Base-by-base conservation (phyloP, 2,113 vertebrate species). In the Spea bombifrons region DNA sequence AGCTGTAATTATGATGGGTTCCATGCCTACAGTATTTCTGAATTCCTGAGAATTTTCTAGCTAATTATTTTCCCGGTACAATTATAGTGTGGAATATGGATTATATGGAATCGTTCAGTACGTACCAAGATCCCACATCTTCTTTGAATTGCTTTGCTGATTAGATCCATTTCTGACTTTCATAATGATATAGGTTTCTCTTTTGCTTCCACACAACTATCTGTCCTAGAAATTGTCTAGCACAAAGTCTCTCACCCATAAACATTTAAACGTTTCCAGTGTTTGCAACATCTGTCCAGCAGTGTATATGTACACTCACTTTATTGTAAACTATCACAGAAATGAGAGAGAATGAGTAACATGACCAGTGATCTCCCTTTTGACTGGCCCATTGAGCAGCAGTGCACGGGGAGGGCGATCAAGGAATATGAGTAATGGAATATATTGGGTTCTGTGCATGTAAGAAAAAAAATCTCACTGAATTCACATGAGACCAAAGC, bases 311-410 rank as follows among this genome's bases (percentile, higher is more conserved):
- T 30, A 30, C 2, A 30, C 30, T 30, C 30, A 7, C 52, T 6
- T 73, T 73, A 13, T 73, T 72, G 16, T 73, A 12, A 57, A 55
- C 16, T 73, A 59, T 46, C 71, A 61, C 71, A 55, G 57, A 73
- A 73, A 59, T n/a, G 53, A 8, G 55, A 50, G 16, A 71, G 30
- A 52, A n/a, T 16, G 43, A 17, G 49, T 69, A 16, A 16, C n/a
- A 69, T 30, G 30, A 30, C 30, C 30, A 30, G 30, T 30, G 30
- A 30, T 30, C 30, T 30, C 30, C 30, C 1, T 30, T 30, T 30
- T 30, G 30, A 30, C 30, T 30, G 30, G 30, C 30, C 30, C 30
- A 30, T 30, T 30, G 30, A 30, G 30, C 30, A 30, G 30, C 30
- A 30, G 30, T 30, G 30, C 30, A 30, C 30, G 30, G 30, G 30